A percentile compares a stretch with the other conserved stretches of the same genome.
phyloP scores from a whole-genome alignment of 2,888 invertebrate species.

The Ormyrus pomaceus region DNA sequence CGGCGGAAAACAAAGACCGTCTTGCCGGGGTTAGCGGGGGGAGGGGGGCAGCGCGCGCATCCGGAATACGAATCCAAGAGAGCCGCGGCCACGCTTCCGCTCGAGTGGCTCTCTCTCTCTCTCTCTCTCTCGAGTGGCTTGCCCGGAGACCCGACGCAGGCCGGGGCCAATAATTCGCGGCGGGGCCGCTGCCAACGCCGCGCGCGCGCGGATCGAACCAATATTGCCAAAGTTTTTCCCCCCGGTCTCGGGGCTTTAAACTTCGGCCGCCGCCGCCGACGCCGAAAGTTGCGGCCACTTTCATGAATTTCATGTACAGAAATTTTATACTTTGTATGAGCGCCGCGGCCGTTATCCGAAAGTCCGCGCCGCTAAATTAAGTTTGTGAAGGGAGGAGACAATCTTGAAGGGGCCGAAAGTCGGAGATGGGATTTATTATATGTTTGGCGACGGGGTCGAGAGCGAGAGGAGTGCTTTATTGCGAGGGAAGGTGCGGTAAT shows the following conservation, averaged over 20 bases:
- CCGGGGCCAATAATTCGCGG: slow-evolving; percentile 45
- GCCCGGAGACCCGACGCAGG: not conserved
- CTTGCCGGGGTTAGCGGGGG: slow-evolving; percentile 30
- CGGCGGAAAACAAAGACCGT: slow-evolving; percentile 25
- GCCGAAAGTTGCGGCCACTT: slow-evolving; percentile 20
- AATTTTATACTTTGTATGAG: slow-evolving; percentile 45
- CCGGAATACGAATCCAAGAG: slow-evolving; percentile 52
- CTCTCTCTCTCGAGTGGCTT: slow-evolving; percentile 30
- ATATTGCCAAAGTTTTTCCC: slow-evolving; percentile 68
- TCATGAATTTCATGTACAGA: slow-evolving; percentile 57
- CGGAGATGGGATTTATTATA: too few species aligned
- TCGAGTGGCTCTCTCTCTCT: slow-evolving; percentile 13
- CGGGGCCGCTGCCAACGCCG: too few species aligned
- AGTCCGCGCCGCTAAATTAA: slow-evolving; percentile 45
- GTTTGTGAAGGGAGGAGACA: slow-evolving; percentile 8
- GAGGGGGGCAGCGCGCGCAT: slow-evolving; percentile 37
- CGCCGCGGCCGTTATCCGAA: not conserved
- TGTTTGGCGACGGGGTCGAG: too few species aligned
- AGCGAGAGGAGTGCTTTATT: too few species aligned
- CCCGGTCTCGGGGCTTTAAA: slow-evolving; percentile 59
- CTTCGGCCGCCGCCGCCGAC: slow-evolving; percentile 35
- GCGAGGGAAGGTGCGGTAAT: too few species aligned
- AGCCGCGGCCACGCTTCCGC: slow-evolving; percentile 23
- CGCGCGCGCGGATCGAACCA: slow-evolving; percentile 59
- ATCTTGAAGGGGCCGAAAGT: too few species aligned